Evolutionary conservation across 2,888 invertebrate genomes (phyloP), one percentile per base, ranked within the genome.

Genomic region (Hirtodrosophila cameraria): DNA sequence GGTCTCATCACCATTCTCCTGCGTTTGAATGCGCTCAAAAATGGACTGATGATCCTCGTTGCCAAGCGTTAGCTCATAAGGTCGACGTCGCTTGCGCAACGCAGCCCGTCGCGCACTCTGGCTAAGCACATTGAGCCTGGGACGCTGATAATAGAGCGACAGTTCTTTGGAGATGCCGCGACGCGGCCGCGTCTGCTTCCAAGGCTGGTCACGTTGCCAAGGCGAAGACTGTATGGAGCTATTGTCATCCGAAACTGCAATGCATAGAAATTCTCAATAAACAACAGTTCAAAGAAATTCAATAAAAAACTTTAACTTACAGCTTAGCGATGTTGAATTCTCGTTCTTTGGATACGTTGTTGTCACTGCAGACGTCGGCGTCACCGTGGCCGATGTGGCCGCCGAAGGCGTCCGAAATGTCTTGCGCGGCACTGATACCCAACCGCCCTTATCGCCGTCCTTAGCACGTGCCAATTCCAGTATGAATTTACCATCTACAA

Each of bases 201-300:
- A 97, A 89, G 95, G 95, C 92, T 96, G 96, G 91, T 97, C 96
- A 82, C 96, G 93, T 91, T 96, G 96, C 96, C 96, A 96, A 65
- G 96, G 97, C 87, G 96, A 97, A 77, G 96, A 96, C 91, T 96
- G 96, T 89, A 97, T 94, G 74, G 96, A 97, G 89, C 96, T 96
- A 92, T 96, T 97, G 91, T 97, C 97, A 92, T 97, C 97, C 87
- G 96, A 96, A 91, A 95, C 94, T 95, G 52, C 9, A 72, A 49
- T n/a, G 82, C 90, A 90, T 68, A 35, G 13, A 63, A 74, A 25
- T 2, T 42, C n/a, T n/a, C n/a, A n/a, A n/a, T n/a, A n/a, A n/a
- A n/a, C n/a, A n/a, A n/a, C n/a, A n/a, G n/a, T n/a, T n/a, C n/a
- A 20, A 8, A 18, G 1, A 3, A 8, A 8, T 11, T 9, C 3